These are phyloP conservation scores for Turritopsis dohrnii DNA, from an alignment of 30 jellyfish, hydroid and myxozoan species.

Conservation along the genomic window DNA sequence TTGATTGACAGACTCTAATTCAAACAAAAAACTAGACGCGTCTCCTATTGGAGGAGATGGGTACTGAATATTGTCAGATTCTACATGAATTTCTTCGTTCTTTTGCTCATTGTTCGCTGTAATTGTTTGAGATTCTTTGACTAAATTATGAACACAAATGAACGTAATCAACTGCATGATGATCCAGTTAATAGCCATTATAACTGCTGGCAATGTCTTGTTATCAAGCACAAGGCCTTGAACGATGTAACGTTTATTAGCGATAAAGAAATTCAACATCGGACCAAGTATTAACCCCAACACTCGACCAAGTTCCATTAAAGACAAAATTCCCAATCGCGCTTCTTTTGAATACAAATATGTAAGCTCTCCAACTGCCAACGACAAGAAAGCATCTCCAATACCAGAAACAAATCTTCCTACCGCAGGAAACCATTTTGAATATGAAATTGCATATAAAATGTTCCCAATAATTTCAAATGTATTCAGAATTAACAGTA, in stretches of 20 bases:
- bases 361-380: conserved; percentile 36
- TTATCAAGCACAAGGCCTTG: conserved; percentile 28
- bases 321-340: conserved; percentile 29
- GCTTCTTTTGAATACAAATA: conserved; percentile 14
- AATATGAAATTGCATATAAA: conserved; percentile 28
- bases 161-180: conserved; percentile 24
- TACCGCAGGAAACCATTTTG: conserved; percentile 28
- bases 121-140: not conserved
- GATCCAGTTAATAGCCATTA: conserved; percentile 37
- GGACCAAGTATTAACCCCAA: conserved; percentile 47
- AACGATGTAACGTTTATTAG: not conserved
- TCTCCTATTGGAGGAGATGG: not conserved
- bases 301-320: conserved; percentile 47
- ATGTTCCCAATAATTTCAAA: conserved; percentile 39
- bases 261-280: conserved; percentile 20
- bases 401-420: conserved; percentile 48
- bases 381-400: conserved; percentile 42
- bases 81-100: not conserved
- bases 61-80: not conserved
- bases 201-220: conserved; percentile 37
- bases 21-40: not conserved
- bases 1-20: not conserved
- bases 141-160: conserved; percentile 23
- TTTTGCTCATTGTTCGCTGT: not conserved
- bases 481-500: conserved; percentile 24